phyloP scores from a whole-genome alignment of 2,113 vertebrate genomes.

The Ciconia boyciana region DNA sequence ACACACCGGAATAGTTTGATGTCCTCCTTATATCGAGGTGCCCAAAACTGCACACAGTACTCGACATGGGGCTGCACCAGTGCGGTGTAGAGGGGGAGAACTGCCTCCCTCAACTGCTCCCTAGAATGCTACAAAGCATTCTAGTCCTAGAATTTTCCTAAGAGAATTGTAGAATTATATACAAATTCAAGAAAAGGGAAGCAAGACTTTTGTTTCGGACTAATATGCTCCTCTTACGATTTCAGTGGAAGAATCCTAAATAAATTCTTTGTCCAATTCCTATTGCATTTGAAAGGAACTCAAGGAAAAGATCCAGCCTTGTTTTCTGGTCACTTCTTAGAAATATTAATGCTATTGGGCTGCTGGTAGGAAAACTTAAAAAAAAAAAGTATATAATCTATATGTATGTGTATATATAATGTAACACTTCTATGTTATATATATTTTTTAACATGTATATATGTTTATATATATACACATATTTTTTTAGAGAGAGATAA shows the following conservation, averaged over 20 bases:
- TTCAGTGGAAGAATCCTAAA: neutral
- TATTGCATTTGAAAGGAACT: neutral
- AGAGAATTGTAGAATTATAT: neutral
- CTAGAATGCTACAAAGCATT: neutral
- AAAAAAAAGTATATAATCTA: neutral
- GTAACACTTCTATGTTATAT: neutral
- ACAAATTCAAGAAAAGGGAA: neutral
- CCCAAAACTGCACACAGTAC: neutral
- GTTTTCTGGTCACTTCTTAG: neutral
- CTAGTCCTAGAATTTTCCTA: neutral
- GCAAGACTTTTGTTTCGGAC: neutral
- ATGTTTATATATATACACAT: too few relatives aligned
- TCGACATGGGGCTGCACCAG: rapidly evolving
- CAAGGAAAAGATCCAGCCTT: neutral
- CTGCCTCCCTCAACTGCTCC: neutral
- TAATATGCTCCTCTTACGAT: neutral
- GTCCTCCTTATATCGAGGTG: neutral
- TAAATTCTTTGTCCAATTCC: neutral
- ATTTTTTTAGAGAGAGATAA: neutral
- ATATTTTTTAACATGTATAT: neutral
- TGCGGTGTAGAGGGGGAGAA: neutral
- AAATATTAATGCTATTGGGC: neutral
- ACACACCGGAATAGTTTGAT: neutral
- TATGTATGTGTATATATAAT: too few relatives aligned
- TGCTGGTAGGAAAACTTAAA: neutral